Evolutionary conservation across 1,140 invertebrate species (phyloP).

Genomic region (Triops longicaudatus): DNA sequence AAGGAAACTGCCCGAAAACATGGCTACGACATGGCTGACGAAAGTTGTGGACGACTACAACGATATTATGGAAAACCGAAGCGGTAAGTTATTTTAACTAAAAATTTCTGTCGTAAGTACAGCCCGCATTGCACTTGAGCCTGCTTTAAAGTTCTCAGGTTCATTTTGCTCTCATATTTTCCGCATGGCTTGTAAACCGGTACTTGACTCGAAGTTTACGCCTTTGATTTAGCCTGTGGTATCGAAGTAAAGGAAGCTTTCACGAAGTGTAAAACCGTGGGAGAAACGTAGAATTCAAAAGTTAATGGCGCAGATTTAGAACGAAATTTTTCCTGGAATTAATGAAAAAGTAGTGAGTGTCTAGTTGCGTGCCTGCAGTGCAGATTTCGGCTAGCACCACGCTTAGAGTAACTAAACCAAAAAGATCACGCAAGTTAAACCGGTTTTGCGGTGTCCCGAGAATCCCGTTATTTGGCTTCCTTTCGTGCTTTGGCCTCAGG

Average conservation of each 20-base stretch:
- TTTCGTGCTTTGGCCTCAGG: not conserved
- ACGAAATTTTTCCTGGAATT: too few relatives aligned
- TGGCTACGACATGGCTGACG: slow-evolving; percentile 24
- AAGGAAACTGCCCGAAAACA: not conserved
- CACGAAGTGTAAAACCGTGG: not conserved
- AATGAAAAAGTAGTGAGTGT: too few relatives aligned
- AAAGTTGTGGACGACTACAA: slow-evolving; percentile 46
- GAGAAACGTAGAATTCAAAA: not conserved
- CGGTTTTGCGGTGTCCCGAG: not conserved
- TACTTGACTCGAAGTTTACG: too few relatives aligned
- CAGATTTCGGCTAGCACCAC: too few relatives aligned
- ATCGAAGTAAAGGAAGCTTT: too few relatives aligned
- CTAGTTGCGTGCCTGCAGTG: too few relatives aligned
- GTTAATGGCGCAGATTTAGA: not conserved
- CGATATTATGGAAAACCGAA: slow-evolving; percentile 68
- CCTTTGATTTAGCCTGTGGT: too few relatives aligned
- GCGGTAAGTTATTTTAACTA: slow-evolving; percentile 54
- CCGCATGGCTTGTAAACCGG: too few relatives aligned
- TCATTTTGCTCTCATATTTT: too few relatives aligned
- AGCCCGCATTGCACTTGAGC: too few relatives aligned
- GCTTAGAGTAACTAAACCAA: not conserved
- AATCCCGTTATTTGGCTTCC: not conserved
- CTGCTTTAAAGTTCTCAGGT: too few relatives aligned
- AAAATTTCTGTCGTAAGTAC: too few relatives aligned
- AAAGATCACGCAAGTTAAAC: not conserved